Percentiles rank a stretch among this genome's conserved stretches.
Conservation (phyloP, 2,888 invertebrate species). For the Andrena hattorfiana region DNA sequence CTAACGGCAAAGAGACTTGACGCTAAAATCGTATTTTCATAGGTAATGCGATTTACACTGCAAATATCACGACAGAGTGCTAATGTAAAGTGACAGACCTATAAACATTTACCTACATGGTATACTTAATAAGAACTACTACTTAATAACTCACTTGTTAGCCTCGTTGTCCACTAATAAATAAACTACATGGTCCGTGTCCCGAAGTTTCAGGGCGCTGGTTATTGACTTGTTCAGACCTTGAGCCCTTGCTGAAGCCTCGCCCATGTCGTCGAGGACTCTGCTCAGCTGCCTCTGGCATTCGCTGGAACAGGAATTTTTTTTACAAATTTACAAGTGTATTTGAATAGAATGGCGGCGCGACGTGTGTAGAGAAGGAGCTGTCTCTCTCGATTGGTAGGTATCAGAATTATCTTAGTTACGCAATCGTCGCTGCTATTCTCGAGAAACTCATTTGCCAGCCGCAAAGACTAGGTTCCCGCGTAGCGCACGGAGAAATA, state of each 20-base stretch:
- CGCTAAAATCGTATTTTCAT: no score
- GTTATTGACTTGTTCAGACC: conserved; percentile 91
- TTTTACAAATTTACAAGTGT: background rate
- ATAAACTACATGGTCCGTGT: conserved; percentile 87
- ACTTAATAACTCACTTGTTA: conserved; percentile 86
- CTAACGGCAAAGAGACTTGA: no score
- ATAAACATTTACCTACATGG: no score
- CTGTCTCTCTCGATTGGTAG: no score
- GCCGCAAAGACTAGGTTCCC: no score
- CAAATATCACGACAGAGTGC: background rate
- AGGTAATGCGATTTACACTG: no score
- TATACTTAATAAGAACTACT: no score
- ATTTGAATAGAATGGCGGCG: background rate
- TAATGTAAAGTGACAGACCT: background rate
- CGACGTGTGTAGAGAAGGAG: no score
- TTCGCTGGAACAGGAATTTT: conserved; percentile 85
- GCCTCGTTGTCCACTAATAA: conserved; percentile 86
- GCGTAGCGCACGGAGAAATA: background rate
- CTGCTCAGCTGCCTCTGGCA: conserved; percentile 87
- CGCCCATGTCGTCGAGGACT: conserved; percentile 90
- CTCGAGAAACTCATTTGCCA: no score
- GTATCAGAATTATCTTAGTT: background rate
- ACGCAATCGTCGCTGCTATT: no score
- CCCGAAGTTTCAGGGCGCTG: conserved; percentile 89
- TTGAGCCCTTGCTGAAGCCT: conserved; percentile 91